Evolutionary conservation across 1,140 invertebrate species (phyloP), one percentile per base, ranked within the genome.

Genomic region (Pseudomyrmex sp.): DNA sequence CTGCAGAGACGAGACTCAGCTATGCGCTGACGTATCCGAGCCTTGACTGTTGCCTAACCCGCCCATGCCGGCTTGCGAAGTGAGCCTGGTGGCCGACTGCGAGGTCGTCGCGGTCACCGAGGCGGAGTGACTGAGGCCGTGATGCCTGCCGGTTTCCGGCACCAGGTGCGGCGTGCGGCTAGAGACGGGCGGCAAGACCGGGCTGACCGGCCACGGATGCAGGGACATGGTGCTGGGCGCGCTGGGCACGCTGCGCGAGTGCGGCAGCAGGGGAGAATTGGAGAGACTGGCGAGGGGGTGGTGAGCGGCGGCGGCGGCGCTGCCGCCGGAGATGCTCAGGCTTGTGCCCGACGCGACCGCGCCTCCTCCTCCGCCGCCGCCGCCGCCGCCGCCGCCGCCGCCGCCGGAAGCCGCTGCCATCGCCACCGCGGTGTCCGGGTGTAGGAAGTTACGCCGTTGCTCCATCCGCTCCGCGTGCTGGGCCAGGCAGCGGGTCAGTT

Each of bases 401-500:
- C 68, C 89, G 90, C 94, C 75, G 88, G 91, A 62, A 91, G 92
- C 88, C 84, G 94, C 92, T 87, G 95, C 89, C 89, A 94, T 73
- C 84, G 95, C 92, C n/a, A 96, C 96, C 52, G 97, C 97, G 48
- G 97, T 96, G 89, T 98, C 97, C 54, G 97, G 97, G 93, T 98
- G 97, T 66, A 98, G 95, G 94, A 97, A 98, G 92, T 98, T 97
- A 70, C 97, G 95, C 74, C 97, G 94, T 91, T 97, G 97, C 89
- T 97, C 97, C 86, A 96, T 95, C 68, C 95, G 95, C 86, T 96
- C 96, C 44, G 94, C 93, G 90, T 97, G 96, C 86, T 97, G 96
- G 72, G 95, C 96, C 85, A 97, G 92, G 90, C 96, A 97, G 77
- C 97, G 94, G 23, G 97, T 96, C 92, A 98, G 95, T 82, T 98